A percentile compares a stretch with the other conserved stretches of the same genome.
These are phyloP conservation scores for Tenthredo mesomela DNA, from an alignment of 2,888 invertebrate species.

Conservation along the genomic window DNA sequence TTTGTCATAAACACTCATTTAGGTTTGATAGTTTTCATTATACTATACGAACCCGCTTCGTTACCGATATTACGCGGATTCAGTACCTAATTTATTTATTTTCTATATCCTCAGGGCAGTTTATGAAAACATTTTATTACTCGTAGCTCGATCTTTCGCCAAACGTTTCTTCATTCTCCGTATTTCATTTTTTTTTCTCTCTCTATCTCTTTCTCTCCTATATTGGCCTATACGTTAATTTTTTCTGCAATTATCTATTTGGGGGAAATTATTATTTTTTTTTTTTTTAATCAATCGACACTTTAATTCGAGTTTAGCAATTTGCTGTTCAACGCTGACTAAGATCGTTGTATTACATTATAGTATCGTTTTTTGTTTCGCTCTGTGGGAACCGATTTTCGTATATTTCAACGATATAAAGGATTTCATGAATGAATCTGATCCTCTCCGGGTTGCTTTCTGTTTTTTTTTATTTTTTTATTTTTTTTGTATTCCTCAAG, in stretches of 20 bases:
- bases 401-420: slow-evolving; percentile 65
- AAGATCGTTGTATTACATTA: slow-evolving; percentile 42
- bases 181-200: too few species aligned
- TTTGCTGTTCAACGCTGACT: neutral
- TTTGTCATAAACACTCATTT: slow-evolving; percentile 74
- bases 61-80: slow-evolving; percentile 44
- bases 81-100: slow-evolving; percentile 10
- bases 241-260: neutral
- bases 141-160: neutral
- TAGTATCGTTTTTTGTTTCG: slow-evolving; percentile 64
- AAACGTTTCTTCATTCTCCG: neutral
- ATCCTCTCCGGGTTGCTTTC: slow-evolving; percentile 56
- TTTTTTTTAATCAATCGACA: neutral
- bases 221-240: neutral
- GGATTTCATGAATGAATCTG: slow-evolving; percentile 71
- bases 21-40: slow-evolving; percentile 52
- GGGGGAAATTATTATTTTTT: neutral
- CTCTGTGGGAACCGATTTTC: slow-evolving; percentile 70
- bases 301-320: neutral
- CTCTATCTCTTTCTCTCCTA: neutral
- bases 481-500: slow-evolving; percentile 6
- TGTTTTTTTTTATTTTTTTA: slow-evolving; percentile 50
- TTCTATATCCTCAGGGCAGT: neutral
- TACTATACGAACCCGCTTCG: slow-evolving; percentile 28
- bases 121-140: neutral